phyloP scores from a whole-genome alignment of 1,140 invertebrate genomes.

The Elysia chlorotica region DNA sequence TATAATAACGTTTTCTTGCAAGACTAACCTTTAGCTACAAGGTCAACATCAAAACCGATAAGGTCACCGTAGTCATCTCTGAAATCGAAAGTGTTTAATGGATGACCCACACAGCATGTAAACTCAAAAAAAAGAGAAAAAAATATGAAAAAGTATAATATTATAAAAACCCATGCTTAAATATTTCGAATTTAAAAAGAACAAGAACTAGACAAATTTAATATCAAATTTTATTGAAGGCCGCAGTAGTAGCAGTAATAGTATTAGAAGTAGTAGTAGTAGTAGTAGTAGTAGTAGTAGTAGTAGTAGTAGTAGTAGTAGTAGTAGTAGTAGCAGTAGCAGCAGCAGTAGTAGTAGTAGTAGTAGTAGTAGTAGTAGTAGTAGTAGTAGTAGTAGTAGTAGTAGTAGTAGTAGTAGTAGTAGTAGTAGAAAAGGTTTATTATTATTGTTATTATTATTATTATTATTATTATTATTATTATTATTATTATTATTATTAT shows the following conservation, averaged over 20 bases:
- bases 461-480: constrained; percentile 16
- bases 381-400: constrained; percentile 24
- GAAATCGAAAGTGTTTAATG: too few relatives aligned
- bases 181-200: too few relatives aligned
- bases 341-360: constrained; percentile 26
- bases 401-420: constrained; percentile 23
- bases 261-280: constrained; percentile 27
- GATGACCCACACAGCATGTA: too few relatives aligned
- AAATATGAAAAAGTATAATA: too few relatives aligned
- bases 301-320: constrained; percentile 25
- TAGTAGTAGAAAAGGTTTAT: constrained; percentile 17
- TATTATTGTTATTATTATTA: constrained; percentile 16
- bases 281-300: constrained; percentile 25
- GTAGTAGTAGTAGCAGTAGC: constrained; percentile 23
- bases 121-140: too few relatives aligned
- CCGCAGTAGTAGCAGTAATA: constrained; percentile 21
- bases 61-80: neutral
- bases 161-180: too few relatives aligned
- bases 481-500: constrained; percentile 2
- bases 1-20: too few relatives aligned
- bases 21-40: neutral
- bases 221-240: neutral
- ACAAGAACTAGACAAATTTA: too few relatives aligned
- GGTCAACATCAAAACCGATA: neutral
- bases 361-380: constrained; percentile 25